Evolutionary conservation across 1,140 invertebrate genomes (phyloP).

Genomic region (Conus ventricosus): DNA sequence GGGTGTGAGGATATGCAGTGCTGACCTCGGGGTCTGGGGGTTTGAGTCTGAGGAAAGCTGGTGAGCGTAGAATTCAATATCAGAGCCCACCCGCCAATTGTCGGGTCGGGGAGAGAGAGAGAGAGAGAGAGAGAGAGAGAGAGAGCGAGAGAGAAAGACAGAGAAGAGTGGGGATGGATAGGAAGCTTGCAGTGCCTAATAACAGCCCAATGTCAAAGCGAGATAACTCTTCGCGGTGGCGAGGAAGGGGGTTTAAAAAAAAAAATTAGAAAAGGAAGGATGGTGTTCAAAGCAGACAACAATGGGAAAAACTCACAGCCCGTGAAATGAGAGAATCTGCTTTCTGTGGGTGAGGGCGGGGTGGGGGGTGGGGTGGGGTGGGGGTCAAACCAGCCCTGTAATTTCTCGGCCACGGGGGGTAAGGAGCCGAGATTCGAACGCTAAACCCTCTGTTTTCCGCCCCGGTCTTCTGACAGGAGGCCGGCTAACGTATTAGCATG

Average conservation of each 20-base stretch:
- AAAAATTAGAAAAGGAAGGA: background rate
- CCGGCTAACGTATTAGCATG: slow-evolving; percentile 8
- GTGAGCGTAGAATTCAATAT: background rate
- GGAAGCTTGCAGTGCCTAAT: slow-evolving; percentile 8
- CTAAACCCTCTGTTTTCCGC: slow-evolving; percentile 10
- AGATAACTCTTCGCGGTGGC: background rate
- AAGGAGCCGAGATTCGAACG: background rate
- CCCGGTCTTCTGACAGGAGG: background rate
- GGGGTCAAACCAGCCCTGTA: background rate
- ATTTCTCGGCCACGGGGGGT: background rate
- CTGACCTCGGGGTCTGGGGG: background rate
- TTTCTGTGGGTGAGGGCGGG: background rate
- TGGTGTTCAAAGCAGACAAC: background rate
- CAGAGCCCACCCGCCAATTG: background rate
- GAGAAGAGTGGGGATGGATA: background rate
- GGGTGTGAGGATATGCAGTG: background rate
- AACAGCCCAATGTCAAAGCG: background rate
- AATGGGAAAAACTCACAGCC: background rate
- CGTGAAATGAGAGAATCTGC: slow-evolving; percentile 20
- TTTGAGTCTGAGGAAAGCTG: background rate
- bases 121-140: background rate
- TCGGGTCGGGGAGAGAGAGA: background rate
- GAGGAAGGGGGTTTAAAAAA: background rate
- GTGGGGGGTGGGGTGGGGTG: background rate
- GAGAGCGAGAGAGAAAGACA: background rate